phyloP scores from a whole-genome alignment of 2,797 vertebrate species.

The Melanotaenia pygmaea region DNA sequence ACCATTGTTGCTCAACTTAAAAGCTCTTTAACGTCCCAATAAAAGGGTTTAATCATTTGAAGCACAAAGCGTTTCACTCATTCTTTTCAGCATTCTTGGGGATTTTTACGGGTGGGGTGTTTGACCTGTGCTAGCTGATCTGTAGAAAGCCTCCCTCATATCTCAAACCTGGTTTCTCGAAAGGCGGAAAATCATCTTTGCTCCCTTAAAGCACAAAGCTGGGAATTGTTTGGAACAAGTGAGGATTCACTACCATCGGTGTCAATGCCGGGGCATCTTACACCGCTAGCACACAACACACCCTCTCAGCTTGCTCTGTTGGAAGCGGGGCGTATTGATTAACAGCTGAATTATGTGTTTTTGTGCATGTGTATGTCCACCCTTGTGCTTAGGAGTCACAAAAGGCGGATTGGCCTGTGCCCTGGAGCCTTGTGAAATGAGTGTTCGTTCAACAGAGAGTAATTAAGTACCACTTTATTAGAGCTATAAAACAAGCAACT shows the following conservation, averaged over 20 bases:
- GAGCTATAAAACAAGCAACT: conserved; percentile 39
- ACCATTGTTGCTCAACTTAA: neutral
- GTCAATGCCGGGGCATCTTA: conserved; percentile 58
- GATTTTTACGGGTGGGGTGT: conserved; percentile 6
- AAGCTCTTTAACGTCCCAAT: neutral
- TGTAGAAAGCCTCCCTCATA: neutral
- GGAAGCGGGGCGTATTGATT: conserved; percentile 28
- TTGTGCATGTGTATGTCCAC: conserved; percentile 22
- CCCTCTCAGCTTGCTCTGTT: conserved; percentile 27
- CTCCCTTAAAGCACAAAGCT: conserved; percentile 48
- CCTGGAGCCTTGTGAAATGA: conserved; percentile 29
- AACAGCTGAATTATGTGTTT: conserved; percentile 33
- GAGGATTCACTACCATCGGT: conserved; percentile 41
- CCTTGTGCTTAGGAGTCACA: conserved; percentile 16
- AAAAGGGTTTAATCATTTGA: conserved; percentile 8
- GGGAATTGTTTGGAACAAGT: conserved; percentile 52
- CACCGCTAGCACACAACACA: conserved; percentile 22
- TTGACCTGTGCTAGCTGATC: conserved; percentile 10
- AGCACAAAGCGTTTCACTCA: neutral
- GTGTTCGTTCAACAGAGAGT: conserved; percentile 20
- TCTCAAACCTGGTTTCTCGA: conserved; percentile 2
- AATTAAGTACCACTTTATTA: conserved; percentile 39
- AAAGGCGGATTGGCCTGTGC: conserved; percentile 2
- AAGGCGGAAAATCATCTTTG: conserved; percentile 42
- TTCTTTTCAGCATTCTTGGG: neutral